Conservation (phyloP, 2,888 invertebrate genomes). For the Tanypteryx hageni region DNA sequence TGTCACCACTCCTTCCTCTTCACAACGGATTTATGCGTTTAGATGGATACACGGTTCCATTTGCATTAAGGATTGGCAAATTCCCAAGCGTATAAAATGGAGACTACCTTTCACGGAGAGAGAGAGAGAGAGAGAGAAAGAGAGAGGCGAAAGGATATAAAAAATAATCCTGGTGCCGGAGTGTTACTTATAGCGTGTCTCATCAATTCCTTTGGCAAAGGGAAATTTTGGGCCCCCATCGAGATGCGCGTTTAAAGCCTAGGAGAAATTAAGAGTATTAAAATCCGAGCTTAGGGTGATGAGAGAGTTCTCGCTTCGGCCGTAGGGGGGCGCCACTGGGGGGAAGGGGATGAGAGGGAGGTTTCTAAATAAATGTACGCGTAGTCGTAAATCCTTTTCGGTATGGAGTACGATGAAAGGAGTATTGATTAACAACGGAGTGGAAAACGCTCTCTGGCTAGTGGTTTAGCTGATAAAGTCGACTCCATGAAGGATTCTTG, state of each 20-base stretch:
- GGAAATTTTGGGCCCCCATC: conserved; percentile 46
- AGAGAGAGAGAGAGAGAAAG: too few relatives aligned
- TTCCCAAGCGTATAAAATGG: conserved; percentile 51
- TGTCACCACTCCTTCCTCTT: conserved; percentile 46
- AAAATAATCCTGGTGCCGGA: conserved; percentile 42
- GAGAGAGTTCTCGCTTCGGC: conserved; percentile 2
- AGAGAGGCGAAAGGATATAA: not conserved
- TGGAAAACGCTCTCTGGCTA: not conserved
- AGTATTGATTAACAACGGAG: not conserved
- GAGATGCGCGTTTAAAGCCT: conserved; percentile 38
- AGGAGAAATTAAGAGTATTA: conserved; percentile 44
- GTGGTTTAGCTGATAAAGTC: not conserved
- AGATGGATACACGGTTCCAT: conserved; percentile 61
- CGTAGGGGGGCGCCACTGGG: not conserved
- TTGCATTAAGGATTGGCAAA: conserved; percentile 60
- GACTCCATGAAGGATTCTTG: not conserved
- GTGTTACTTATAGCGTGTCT: conserved; percentile 56
- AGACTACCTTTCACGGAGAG: conserved; percentile 49
- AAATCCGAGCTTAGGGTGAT: conserved; percentile 19
- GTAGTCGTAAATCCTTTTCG: not conserved
- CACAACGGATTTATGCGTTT: conserved; percentile 55
- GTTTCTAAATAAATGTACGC: too few relatives aligned
- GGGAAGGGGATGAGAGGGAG: too few relatives aligned
- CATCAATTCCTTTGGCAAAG: conserved; percentile 52
- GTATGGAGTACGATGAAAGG: not conserved